phyloP scores from a whole-genome alignment of 1,140 invertebrate species.

The Bombus waltoni region DNA sequence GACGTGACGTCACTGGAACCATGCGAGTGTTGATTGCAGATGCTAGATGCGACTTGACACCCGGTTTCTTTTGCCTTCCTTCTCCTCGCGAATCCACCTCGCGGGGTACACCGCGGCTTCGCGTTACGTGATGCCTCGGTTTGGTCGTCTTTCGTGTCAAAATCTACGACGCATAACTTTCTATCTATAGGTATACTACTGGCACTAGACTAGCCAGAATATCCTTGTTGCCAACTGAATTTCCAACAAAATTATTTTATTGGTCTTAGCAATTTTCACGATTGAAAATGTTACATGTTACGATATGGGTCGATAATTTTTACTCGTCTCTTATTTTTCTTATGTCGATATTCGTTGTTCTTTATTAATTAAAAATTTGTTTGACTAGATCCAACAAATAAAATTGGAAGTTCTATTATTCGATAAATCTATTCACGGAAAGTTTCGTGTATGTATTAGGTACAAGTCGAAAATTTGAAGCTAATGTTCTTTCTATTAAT shows the following conservation, averaged over 20 bases:
- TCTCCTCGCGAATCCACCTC: conserved; percentile 33
- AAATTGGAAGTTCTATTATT: too few relatives aligned
- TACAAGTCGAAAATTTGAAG: too few relatives aligned
- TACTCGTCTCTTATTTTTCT: neutral
- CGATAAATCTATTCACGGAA: too few relatives aligned
- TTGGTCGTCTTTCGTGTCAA: conserved; percentile 28
- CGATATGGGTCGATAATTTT: neutral
- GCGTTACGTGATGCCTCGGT: conserved; percentile 36
- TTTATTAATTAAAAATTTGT: too few relatives aligned
- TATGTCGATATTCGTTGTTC: too few relatives aligned
- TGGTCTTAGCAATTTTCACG: neutral
- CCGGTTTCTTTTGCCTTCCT: conserved; percentile 49
- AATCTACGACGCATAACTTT: conserved; percentile 32
- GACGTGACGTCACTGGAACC: conserved; percentile 72
- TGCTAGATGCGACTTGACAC: conserved; percentile 73
- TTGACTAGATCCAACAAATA: too few relatives aligned
- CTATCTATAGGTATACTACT: neutral
- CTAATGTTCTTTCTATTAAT: too few relatives aligned
- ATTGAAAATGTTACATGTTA: neutral
- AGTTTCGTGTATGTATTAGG: too few relatives aligned
- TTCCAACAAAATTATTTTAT: neutral
- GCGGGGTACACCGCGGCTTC: conserved; percentile 18
- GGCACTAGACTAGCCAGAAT: neutral
- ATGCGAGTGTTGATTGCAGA: conserved; percentile 65
- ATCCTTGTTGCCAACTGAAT: neutral